Base-by-base conservation (phyloP, 2,113 vertebrate species). In the Poeciliopsis prolifica region DNA sequence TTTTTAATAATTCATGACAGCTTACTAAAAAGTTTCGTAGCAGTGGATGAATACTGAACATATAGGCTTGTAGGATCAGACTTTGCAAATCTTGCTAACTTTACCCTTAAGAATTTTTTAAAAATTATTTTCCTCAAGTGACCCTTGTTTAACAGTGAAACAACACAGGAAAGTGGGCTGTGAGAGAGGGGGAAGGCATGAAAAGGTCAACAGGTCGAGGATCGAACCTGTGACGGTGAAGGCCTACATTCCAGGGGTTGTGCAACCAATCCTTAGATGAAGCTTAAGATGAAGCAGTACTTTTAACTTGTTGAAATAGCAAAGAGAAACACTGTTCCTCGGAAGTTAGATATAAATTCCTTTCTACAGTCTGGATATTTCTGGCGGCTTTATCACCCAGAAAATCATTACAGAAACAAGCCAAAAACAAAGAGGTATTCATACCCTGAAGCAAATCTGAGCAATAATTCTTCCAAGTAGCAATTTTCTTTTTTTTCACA, bases 351-450 rank as follows among this genome's bases (percentile, higher is more conserved):
- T 58, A 58, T 58, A 8, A 58, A 58, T 58, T 58, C 22, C 51
- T 58, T 58, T 58, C 22, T n/a, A 58, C 19, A 6, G 51, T 9
- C 51, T 58, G 51, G 51, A 11, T 58, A n/a, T 58, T 58, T 58
- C 22, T 24, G 51, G 19, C 22, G 5, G 51, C 24, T 58, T n/a
- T 58, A 58, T 58, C 51, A 58, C 24, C 10, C 51, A 58, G n/a
- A 58, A 58, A 58, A 58, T 58, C 51, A 58, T 58, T 58, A 58
- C 51, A 58, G 51, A 58, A 58, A 58, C 51, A 58, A 58, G 51
- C 24, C 51, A 6, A 58, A n/a, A 58, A 54, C 48, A 54, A 54
- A 54, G 48, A 24, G 48, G 48, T 22, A 54, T 54, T 54, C 17
- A 54, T 22, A 19, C 48, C 17, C 48, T 54, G 48, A 54, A 54